phyloP scores from a whole-genome alignment of 2,797 vertebrate genomes.

The Danio tinwini region DNA sequence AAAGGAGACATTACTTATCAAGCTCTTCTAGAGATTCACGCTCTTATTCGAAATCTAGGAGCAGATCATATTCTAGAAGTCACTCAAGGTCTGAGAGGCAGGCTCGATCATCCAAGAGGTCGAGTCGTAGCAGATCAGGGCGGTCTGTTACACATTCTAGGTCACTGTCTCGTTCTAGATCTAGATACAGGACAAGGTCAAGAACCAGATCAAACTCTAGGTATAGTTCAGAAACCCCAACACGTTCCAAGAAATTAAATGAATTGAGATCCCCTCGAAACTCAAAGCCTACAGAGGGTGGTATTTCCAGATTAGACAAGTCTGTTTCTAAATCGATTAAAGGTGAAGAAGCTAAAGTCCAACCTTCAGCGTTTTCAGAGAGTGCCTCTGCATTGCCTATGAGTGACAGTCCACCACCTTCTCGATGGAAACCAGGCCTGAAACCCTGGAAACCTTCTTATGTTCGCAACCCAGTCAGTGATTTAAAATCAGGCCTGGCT shows the following conservation, averaged over 20 bases:
- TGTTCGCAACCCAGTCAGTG: slow-evolving; percentile 89
- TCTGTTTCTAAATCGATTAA: slow-evolving; percentile 71
- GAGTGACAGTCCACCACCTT: slow-evolving; percentile 96
- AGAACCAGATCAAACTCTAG: slow-evolving; percentile 68
- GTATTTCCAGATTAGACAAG: slow-evolving; percentile 74
- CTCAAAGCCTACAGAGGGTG: slow-evolving; percentile 72
- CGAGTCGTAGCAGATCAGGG: slow-evolving; percentile 74
- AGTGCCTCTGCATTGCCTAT: slow-evolving; percentile 88
- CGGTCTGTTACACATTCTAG: slow-evolving; percentile 79
- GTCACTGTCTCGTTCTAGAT: slow-evolving; percentile 66
- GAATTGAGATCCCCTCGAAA: slow-evolving; percentile 77
- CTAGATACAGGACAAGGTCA: slow-evolving; percentile 75
- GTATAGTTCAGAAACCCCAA: slow-evolving; percentile 75
- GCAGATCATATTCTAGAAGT: slow-evolving; percentile 77
- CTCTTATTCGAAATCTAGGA: slow-evolving; percentile 82
- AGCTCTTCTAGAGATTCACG: slow-evolving; percentile 78
- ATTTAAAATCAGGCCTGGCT: slow-evolving; percentile 80
- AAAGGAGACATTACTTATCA: slow-evolving; percentile 78
- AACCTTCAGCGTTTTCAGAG: slow-evolving; percentile 76
- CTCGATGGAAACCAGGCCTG: slow-evolving; percentile 96
- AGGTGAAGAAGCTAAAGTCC: slow-evolving; percentile 71
- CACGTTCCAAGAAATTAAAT: slow-evolving; percentile 70
- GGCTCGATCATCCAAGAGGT: slow-evolving; percentile 68
- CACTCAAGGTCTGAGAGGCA: slow-evolving; percentile 72
- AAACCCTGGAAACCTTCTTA: slow-evolving; percentile 99